phyloP scores from a whole-genome alignment of 1,140 invertebrate species.

The Spodoptera litura region DNA sequence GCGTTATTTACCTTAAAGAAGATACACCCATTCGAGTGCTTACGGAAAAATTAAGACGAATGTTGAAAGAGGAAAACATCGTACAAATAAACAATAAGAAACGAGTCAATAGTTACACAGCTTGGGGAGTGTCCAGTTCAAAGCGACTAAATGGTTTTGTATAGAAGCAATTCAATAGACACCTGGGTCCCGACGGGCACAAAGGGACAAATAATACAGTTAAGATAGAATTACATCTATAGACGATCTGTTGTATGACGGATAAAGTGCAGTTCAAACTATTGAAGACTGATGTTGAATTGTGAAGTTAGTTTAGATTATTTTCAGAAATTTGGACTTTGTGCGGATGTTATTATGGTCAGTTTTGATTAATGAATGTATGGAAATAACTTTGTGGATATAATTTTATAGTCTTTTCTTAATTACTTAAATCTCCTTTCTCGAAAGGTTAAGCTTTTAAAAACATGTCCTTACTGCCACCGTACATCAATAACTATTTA shows the following conservation, averaged over 20 bases:
- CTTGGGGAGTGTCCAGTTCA: slow-evolving; percentile 60
- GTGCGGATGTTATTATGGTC: no score
- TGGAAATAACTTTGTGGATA: no score
- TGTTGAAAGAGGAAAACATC: slow-evolving; percentile 17
- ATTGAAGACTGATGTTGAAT: not conserved
- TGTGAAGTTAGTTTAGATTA: not conserved
- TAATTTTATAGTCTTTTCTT: no score
- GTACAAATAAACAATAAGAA: slow-evolving; percentile 57
- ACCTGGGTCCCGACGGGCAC: slow-evolving; percentile 64
- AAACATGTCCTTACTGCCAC: no score
- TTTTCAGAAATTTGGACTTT: no score
- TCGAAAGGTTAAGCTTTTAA: no score
- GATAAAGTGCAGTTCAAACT: not conserved
- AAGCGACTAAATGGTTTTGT: slow-evolving; percentile 69
- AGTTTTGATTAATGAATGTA: no score
- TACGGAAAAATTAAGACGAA: slow-evolving; percentile 43
- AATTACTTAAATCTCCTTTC: no score
- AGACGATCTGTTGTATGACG: slow-evolving; percentile 46
- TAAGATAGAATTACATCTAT: slow-evolving; percentile 30
- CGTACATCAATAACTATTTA: no score
- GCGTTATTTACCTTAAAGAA: slow-evolving; percentile 13
- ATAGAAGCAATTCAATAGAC: slow-evolving; percentile 63
- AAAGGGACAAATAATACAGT: slow-evolving; percentile 60
- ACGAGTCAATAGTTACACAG: slow-evolving; percentile 53
- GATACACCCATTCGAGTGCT: not conserved